Base-by-base conservation (phyloP, 2,113 vertebrate genomes). In the Erythrocercus mccallii region DNA sequence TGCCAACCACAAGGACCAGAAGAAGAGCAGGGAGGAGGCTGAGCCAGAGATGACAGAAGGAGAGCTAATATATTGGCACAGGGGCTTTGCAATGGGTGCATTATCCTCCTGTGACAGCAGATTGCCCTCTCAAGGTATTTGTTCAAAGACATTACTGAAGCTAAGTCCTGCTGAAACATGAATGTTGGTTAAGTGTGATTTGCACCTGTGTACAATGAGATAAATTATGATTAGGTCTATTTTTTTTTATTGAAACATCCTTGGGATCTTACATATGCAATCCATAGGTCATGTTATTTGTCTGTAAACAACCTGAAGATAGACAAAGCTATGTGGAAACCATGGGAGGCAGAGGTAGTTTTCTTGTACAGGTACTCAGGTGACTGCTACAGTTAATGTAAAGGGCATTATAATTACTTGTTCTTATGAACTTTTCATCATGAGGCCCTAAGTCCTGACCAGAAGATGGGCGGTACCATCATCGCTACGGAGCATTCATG, bases 1-100 rank as follows among this genome's bases (percentile, higher is more conserved):
- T 93, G 86, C 86, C 86, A 88, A 58, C 71, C 58, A 73, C 62
- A 83, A 93, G 86, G 60, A 92, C 56, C 80, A 85, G 88, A 94
- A 82, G 88, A 90, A 86, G 81, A 80, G 85, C 4, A 1, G 54
- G 20, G 28, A n/a, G 82, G 76, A 88, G 45, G 27, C 87, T 89
- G 74, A 94, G 88, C 76, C 79, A 93, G 82, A 88, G 62, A 88
- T 70, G 79, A 70, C 79, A 96, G 87, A 73, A 88, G 81, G 79
- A 83, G 62, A 90, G 16, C 18, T 81, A 44, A 85, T 87, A 61
- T 69, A 72, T 69, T 85, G 92, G 81, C 61, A 90, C 68, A 58
- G 60, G 33, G 50, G 71, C 85, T 81, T 90, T 61, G 60, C 73
- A 82, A 61, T 44, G 85, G 58, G 57, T 90, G 62, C 38, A 24